Evolutionary conservation across 2,113 vertebrate species (phyloP).

Genomic region (Elgaria multicarinata): DNA sequence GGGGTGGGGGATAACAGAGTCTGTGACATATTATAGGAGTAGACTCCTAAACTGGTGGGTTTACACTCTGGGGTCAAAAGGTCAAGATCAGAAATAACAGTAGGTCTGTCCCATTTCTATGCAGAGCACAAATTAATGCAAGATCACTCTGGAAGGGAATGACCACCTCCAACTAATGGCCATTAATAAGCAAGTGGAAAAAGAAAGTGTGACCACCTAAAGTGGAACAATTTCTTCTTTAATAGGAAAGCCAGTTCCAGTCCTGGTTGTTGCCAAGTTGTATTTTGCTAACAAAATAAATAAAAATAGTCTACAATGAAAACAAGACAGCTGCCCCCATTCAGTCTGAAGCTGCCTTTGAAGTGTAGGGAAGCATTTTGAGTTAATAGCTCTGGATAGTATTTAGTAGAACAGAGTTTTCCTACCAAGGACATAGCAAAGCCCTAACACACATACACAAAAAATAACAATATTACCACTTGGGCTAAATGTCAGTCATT

Average conservation of each 20-base stretch:
- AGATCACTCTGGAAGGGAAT: too few relatives aligned
- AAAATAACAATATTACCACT: neutral
- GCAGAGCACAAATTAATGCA: too few relatives aligned
- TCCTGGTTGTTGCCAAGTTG: neutral
- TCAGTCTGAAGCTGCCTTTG: neutral
- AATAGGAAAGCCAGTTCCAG: neutral
- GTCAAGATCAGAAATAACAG: too few relatives aligned
- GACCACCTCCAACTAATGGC: neutral
- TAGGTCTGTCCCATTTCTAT: too few relatives aligned
- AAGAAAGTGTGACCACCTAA: neutral
- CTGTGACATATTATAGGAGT: too few relatives aligned
- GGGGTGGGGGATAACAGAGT: too few relatives aligned
- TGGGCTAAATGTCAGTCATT: neutral
- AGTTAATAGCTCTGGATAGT: neutral
- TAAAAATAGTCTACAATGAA: neutral
- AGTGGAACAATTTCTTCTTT: neutral
- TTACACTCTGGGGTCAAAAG: too few relatives aligned
- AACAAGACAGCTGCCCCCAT: neutral
- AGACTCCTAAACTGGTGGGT: too few relatives aligned
- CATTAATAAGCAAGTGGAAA: neutral
- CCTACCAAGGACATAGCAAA: neutral
- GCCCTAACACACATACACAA: neutral
- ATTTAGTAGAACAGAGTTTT: conserved; percentile 19
- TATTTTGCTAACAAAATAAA: neutral
- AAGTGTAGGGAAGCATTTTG: neutral